Evolutionary conservation across 2,888 invertebrate species (phyloP), one percentile per base, ranked within the genome.

Genomic region (Hypercompe scribonia): DNA sequence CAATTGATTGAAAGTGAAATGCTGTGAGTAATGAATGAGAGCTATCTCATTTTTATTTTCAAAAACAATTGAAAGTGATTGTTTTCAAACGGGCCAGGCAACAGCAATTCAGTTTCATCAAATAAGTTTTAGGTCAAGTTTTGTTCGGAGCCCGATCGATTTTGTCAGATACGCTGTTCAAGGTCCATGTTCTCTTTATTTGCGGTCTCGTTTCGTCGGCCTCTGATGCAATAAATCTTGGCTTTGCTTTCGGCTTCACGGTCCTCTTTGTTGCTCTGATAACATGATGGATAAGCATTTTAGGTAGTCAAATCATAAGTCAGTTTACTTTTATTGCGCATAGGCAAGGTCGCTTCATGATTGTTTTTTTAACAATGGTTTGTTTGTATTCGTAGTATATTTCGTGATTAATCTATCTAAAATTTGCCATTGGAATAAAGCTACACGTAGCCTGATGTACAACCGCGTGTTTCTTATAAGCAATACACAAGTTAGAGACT

Each of bases 151-250:
- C 91, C 93, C 93, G 95, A 95, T 95, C 93, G 95, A 95, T 95
- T 95, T 95, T 94, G 94, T 94, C 94, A 94, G 95, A 95, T 94
- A 94, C 92, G 87, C 89, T 90, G 89, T 90, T 95, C 95, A 95
- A 95, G 95, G 95, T 94, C 89, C 90, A 91, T 94, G 92, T 94
- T 95, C 95, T 95, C 95, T 95, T 95, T 95, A 94, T 94, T 94
- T 93, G 95, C 94, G 93, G 93, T 95, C 94, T 94, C 89, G 94
- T 95, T 95, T 93, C 91, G 94, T 89, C 90, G 94, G 93, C 92
- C 95, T 94, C 93, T 94, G 93, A 91, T 91, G 94, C 94, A 94
- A 95, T 94, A 92, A 92, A 92, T 94, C 91, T 94, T 90, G 87
- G 90, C 86, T 92, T 91, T 91, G 91, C 91, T 93, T 92, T 93